Percentiles rank a stretch among this genome's conserved stretches.
Conservation (phyloP, 2,113 vertebrate species). For the Elephantulus edwardii region DNA sequence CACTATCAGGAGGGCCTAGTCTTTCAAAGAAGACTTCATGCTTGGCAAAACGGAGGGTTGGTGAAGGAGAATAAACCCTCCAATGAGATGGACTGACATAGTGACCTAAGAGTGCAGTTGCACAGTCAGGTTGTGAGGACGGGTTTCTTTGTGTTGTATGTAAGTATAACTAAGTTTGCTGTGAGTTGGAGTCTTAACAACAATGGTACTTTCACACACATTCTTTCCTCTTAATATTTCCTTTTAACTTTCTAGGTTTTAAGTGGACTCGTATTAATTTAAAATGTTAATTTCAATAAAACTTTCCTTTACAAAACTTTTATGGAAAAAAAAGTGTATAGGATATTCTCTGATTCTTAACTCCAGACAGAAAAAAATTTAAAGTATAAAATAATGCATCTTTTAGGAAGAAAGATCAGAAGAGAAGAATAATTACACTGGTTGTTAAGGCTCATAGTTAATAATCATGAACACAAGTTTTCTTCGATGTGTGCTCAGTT, state of each 20-base stretch:
- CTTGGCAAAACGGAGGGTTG: no score
- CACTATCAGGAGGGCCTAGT: no score
- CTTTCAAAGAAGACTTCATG: no score
- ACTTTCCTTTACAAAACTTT: background rate
- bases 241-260: background rate
- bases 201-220: no score
- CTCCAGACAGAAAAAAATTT: constrained; percentile 11
- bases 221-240: background rate
- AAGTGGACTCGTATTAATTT: background rate
- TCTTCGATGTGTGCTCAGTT: background rate
- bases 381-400: background rate
- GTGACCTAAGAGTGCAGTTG: no score
- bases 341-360: background rate
- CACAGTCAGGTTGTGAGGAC: no score
- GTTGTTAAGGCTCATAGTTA: background rate
- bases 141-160: no score
- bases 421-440: background rate
- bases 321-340: background rate
- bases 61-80: no score
- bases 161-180: no score
- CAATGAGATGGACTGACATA: no score
- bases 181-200: no score
- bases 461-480: background rate
- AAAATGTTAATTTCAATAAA: background rate
- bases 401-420: background rate